phyloP scores from a whole-genome alignment of 2,797 vertebrate species.

The Halcyon smyrnensis region DNA sequence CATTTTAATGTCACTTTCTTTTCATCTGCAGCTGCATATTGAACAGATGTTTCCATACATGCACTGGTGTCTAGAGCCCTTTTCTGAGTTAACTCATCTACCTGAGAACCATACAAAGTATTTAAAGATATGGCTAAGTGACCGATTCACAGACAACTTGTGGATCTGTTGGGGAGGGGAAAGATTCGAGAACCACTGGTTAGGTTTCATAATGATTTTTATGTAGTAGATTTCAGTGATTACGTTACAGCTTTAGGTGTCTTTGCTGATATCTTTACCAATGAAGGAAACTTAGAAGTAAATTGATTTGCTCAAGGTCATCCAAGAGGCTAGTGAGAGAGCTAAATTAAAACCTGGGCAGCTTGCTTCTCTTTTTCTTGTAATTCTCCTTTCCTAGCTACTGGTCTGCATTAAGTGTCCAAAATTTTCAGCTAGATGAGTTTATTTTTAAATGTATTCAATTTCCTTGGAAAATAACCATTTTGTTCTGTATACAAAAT shows the following conservation, averaged over 20 bases:
- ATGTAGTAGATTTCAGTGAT: not conserved
- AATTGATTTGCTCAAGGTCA: not conserved
- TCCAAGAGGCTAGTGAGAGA: not conserved
- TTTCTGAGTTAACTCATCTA: not conserved
- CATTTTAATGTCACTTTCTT: not conserved
- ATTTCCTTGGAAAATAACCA: not conserved
- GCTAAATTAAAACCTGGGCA: not conserved
- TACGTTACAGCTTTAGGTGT: not conserved
- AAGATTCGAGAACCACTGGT: not conserved
- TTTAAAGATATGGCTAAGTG: not conserved
- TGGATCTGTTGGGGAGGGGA: not conserved
- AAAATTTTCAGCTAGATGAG: not conserved
- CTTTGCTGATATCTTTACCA: not conserved
- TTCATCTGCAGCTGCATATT: not conserved
- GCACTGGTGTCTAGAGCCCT: not conserved
- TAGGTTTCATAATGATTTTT: not conserved
- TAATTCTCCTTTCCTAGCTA: not conserved
- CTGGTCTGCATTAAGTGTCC: not conserved
- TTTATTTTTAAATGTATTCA: not conserved
- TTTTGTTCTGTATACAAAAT: not conserved
- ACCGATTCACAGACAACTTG: not conserved
- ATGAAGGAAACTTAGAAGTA: not conserved
- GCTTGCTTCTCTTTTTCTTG: not conserved
- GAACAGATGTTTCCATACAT: not conserved
- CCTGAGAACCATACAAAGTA: not conserved